Conservation (phyloP, 2,113 vertebrate species). For the Neoarius graeffei region DNA sequence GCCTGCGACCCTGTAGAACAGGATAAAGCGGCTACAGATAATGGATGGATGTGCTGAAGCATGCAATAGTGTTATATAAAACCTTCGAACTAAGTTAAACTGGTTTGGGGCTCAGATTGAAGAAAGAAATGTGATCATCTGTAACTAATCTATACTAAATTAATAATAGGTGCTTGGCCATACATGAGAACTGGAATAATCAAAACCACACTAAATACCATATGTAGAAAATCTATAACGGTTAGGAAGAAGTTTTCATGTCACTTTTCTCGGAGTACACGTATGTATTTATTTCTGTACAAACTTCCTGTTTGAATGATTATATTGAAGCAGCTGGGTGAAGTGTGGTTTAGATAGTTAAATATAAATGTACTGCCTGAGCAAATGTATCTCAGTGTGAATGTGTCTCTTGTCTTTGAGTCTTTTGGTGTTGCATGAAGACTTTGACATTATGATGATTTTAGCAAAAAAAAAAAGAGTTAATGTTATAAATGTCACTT, state of each 20-base stretch:
- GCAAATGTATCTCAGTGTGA: neutral
- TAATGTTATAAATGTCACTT: neutral
- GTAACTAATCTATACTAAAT: neutral
- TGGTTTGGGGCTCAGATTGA: neutral
- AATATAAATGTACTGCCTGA: neutral
- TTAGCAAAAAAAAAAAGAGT: neutral
- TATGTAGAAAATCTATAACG: neutral
- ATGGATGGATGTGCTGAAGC: neutral
- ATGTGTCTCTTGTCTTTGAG: neutral
- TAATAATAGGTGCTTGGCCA: neutral
- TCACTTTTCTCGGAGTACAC: neutral
- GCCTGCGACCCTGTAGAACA: no score
- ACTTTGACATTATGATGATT: neutral
- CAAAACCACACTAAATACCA: neutral
- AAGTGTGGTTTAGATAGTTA: neutral
- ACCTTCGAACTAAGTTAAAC: neutral
- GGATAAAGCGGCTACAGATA: no score
- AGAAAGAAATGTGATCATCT: neutral
- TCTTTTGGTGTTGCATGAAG: neutral
- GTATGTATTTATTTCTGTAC: neutral
- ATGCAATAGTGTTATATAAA: neutral
- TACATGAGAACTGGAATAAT: neutral
- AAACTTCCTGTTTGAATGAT: conserved; percentile 2
- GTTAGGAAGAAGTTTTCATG: neutral
- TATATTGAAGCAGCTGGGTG: neutral